These are phyloP conservation scores for Sinocyclocheilus maitianheensis DNA, from an alignment of 2,113 vertebrate genomes.

Conservation along the genomic window DNA sequence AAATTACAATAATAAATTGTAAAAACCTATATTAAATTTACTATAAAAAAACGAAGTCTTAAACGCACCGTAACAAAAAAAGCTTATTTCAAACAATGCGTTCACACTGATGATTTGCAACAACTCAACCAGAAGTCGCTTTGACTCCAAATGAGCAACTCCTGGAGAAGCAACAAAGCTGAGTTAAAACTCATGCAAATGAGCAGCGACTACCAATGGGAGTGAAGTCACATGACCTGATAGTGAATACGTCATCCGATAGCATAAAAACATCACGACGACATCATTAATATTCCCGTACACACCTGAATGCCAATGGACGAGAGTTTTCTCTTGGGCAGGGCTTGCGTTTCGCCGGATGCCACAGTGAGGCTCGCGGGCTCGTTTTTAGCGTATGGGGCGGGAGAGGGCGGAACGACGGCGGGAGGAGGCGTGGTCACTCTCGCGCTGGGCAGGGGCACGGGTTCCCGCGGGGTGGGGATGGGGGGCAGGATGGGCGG, in stretches of 20 bases:
- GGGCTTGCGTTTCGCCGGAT: slow-evolving; percentile 80
- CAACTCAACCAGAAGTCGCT: no score
- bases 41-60: no score
- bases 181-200: neutral
- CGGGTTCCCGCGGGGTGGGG: slow-evolving; percentile 80
- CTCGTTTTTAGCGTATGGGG: slow-evolving; percentile 58
- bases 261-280: neutral
- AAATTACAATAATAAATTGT: no score
- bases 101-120: neutral
- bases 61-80: neutral
- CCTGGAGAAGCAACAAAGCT: neutral
- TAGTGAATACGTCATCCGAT: neutral
- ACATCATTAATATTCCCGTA: neutral
- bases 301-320: slow-evolving; percentile 98
- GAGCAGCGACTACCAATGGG: neutral
- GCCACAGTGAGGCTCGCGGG: slow-evolving; percentile 79
- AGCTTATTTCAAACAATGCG: neutral
- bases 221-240: neutral
- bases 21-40: no score
- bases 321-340: slow-evolving; percentile 91
- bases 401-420: neutral
- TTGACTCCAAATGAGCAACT: neutral
- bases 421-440: slow-evolving; percentile 54
- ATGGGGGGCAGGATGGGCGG: slow-evolving; percentile 75
- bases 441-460: slow-evolving; percentile 75